Conservation (phyloP, 1,140 invertebrate species). For the Drosophila fuyamai region DNA sequence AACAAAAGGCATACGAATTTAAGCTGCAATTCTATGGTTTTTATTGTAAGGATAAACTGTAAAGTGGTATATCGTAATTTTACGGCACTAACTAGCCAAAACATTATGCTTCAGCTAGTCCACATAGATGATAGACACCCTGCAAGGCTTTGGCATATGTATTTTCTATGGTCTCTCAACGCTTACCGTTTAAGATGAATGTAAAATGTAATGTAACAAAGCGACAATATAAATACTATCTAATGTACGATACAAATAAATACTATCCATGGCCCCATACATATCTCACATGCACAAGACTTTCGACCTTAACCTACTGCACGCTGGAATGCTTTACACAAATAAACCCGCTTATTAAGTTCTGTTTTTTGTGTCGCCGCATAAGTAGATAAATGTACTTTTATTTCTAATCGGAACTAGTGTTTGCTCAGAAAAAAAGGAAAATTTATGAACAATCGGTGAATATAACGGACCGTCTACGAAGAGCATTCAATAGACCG, state of each 20-base stretch:
- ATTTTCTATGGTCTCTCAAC: conserved; percentile 70
- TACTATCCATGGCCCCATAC: conserved; percentile 47
- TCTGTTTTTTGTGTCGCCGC: conserved; percentile 15
- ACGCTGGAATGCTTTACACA: conserved; percentile 21
- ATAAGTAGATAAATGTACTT: conserved; percentile 30
- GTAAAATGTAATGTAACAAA: conserved; percentile 81
- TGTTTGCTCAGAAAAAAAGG: background rate
- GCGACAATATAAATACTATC: conserved; percentile 75
- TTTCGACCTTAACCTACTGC: conserved; percentile 36
- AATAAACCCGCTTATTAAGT: conserved; percentile 28
- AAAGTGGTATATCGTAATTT: conserved; percentile 46
- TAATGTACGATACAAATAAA: conserved; percentile 66
- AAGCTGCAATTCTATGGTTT: conserved; percentile 77
- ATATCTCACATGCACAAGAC: conserved; percentile 64
- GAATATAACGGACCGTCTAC: conserved; percentile 5
- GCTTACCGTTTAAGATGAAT: conserved; percentile 58
- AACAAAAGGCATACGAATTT: conserved; percentile 73
- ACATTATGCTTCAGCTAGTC: conserved; percentile 75
- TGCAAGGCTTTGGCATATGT: conserved; percentile 66
- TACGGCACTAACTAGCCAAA: conserved; percentile 50
- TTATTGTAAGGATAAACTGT: conserved; percentile 41
- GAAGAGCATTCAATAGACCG: conserved; percentile 24
- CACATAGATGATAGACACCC: conserved; percentile 53
- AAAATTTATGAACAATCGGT: too few relatives aligned
- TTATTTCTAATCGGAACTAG: background rate